phyloP scores from a whole-genome alignment of 2,113 vertebrate species.

The Fregata magnificens region DNA sequence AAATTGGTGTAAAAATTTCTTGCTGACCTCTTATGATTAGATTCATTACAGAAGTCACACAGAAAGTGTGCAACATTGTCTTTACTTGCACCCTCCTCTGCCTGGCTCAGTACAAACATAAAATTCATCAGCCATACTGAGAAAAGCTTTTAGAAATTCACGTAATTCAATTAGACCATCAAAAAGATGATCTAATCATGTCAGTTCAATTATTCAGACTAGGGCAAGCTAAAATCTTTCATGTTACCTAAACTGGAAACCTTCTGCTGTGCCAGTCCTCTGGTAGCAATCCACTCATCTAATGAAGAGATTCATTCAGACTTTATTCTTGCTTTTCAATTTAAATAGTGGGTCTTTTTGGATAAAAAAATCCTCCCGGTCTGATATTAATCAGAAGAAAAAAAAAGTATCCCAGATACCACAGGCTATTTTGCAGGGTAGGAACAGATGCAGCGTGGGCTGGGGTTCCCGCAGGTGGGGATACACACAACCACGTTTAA shows the following conservation, averaged over 20 bases:
- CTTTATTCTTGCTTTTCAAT: neutral
- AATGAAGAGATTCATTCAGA: neutral
- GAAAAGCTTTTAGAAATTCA: conserved; percentile 1
- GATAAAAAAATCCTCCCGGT: neutral
- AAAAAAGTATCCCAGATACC: neutral
- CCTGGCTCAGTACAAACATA: neutral
- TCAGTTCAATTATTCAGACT: conserved; percentile 16
- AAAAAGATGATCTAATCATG: conserved; percentile 14
- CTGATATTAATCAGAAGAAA: neutral
- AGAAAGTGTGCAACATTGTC: neutral
- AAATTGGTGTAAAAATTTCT: neutral
- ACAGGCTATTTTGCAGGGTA: neutral
- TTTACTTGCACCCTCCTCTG: neutral
- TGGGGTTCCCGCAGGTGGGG: neutral
- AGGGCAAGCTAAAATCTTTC: neutral
- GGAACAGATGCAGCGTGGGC: neutral
- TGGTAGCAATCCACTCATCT: neutral
- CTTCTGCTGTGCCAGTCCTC: neutral
- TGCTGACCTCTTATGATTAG: neutral
- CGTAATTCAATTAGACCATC: conserved; percentile 39
- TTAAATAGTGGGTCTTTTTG: neutral
- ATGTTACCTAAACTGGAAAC: neutral
- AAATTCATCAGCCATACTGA: neutral
- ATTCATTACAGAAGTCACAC: neutral
- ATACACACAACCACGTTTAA: fast-evolving